Evolutionary conservation across 2,888 invertebrate genomes (phyloP).

Genomic region (Rhagonycha fulva): DNA sequence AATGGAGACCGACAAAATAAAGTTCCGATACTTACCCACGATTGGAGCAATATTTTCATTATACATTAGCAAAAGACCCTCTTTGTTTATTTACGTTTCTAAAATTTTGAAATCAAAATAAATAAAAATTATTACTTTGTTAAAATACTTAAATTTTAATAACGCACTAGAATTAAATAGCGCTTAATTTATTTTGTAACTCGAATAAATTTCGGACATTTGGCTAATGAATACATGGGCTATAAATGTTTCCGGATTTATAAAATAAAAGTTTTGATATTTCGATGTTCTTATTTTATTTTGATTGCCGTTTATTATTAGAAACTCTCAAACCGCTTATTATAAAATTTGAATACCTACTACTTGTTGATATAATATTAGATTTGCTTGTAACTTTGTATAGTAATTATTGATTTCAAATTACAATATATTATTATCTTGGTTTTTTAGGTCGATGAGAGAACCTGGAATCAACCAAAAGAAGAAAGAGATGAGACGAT

Average conservation of each 20-base stretch:
- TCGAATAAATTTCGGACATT: neutral
- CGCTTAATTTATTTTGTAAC: neutral
- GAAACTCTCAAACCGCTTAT: neutral
- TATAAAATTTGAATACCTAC: neutral
- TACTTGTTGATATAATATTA: neutral
- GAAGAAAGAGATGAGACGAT: conserved; percentile 60
- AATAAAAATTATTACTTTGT: neutral
- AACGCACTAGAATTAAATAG: neutral
- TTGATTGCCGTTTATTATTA: neutral
- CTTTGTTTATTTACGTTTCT: neutral
- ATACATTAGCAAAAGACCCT: too few species aligned
- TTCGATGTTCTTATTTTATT: neutral
- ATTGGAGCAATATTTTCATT: too few species aligned
- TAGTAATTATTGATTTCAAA: too few species aligned
- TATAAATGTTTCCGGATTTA: neutral
- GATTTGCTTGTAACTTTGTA: neutral
- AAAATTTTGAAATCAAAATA: neutral
- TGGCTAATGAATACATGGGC: neutral
- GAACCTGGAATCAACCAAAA: conserved; percentile 57
- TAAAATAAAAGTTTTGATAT: neutral
- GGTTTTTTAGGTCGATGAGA: conserved; percentile 55
- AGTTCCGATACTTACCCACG: too few species aligned
- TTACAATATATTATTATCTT: conserved; percentile 5
- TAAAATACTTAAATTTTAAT: neutral
- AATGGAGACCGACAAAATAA: too few species aligned